Percentiles rank a stretch among this genome's conserved stretches.
phyloP scores from a whole-genome alignment of 1,140 invertebrate genomes.

The Nixonia krombeini region DNA sequence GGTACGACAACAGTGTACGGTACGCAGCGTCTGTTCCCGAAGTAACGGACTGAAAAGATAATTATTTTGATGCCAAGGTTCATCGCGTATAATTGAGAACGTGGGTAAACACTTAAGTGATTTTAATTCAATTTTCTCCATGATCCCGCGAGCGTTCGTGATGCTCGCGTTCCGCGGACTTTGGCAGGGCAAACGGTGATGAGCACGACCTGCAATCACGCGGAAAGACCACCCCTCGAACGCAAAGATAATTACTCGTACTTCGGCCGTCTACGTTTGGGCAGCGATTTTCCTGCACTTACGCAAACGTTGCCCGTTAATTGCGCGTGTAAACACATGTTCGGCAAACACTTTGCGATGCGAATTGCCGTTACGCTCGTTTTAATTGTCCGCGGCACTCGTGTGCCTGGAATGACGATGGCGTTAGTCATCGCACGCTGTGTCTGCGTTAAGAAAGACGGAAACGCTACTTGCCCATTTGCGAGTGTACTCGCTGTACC shows the following conservation, averaged over 20 bases:
- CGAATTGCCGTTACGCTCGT: too few relatives aligned
- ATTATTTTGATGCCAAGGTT: slow-evolving; percentile 68
- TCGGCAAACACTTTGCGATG: too few relatives aligned
- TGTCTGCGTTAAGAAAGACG: too few relatives aligned
- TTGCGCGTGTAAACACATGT: too few relatives aligned
- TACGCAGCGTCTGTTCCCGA: slow-evolving; percentile 38
- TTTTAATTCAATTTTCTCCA: slow-evolving; percentile 66
- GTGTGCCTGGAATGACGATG: too few relatives aligned
- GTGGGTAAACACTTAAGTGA: slow-evolving; percentile 67
- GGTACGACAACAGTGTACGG: slow-evolving; percentile 41
- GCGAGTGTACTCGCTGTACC: too few relatives aligned
- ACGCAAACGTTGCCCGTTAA: not conserved
- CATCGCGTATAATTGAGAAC: slow-evolving; percentile 68
- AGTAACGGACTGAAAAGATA: slow-evolving; percentile 64
- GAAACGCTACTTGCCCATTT: too few relatives aligned
- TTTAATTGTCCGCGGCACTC: not conserved
- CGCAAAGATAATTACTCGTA: slow-evolving; percentile 32
- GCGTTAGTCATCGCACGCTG: too few relatives aligned
- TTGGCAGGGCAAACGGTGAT: slow-evolving; percentile 31
- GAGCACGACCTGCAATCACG: slow-evolving; percentile 33
- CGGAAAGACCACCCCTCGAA: slow-evolving; percentile 34
- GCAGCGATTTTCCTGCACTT: slow-evolving; percentile 24
- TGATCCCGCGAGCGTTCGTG: slow-evolving; percentile 42
- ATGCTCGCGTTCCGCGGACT: slow-evolving; percentile 36
- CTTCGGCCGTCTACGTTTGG: slow-evolving; percentile 15